These are phyloP conservation scores for Folsomia manolachei DNA, from an alignment of 2,888 invertebrate genomes.

Conservation along the genomic window DNA sequence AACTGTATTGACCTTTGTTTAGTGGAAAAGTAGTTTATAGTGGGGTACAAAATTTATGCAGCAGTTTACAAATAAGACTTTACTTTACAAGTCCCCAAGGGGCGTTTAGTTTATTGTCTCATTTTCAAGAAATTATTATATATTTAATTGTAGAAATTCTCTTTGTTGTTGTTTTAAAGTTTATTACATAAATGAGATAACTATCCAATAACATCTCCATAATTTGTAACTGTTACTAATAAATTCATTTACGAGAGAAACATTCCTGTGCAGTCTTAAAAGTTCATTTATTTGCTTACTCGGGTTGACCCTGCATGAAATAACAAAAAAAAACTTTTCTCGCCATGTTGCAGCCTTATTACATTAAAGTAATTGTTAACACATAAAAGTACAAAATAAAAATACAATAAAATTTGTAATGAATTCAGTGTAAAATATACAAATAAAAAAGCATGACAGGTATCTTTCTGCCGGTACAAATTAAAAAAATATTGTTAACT, in stretches of 20 bases:
- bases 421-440: not conserved
- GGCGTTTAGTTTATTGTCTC: too few relatives aligned
- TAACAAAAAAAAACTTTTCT: not conserved
- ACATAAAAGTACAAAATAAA: slow-evolving; percentile 7
- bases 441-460: not conserved
- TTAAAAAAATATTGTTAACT: not conserved
- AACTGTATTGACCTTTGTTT: not conserved
- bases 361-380: too few relatives aligned
- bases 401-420: not conserved
- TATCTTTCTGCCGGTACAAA: not conserved
- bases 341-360: too few relatives aligned
- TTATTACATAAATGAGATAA: too few relatives aligned
- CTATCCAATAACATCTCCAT: not conserved
- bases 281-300: not conserved
- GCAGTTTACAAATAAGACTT: too few relatives aligned
- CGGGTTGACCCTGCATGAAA: not conserved
- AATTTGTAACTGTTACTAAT: not conserved
- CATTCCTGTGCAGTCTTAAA: not conserved
- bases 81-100: too few relatives aligned
- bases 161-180: not conserved
- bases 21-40: not conserved
- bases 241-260: not conserved
- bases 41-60: not conserved
- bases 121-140: too few relatives aligned
- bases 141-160: not conserved